Evolutionary conservation across 2,888 invertebrate genomes (phyloP), one percentile per base, ranked within the genome.

Genomic region (Reticulitermes lucifugus): DNA sequence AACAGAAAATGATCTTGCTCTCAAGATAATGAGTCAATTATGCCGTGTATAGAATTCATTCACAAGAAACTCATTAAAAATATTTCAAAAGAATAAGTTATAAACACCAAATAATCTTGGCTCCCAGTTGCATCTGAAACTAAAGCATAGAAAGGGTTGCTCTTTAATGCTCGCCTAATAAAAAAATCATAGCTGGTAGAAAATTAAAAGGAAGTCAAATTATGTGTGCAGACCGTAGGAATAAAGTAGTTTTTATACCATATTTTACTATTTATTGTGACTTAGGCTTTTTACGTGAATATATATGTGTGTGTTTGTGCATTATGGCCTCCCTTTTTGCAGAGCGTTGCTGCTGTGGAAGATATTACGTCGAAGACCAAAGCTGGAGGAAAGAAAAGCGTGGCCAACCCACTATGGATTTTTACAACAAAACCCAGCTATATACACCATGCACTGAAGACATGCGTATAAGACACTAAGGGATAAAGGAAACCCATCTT

Each of bases 401-500:
- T 73, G 73, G 21, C 73, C 21, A 73, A 73, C 35, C 41, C 35
- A 35, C 73, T 41, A 41, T 14, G 35, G 73, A 21, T 73, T 73
- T 21, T 73, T 73, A 14, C 73, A 41, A 35, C 41, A 73, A 73
- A 73, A 41, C 41, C 73, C 9, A 7, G 65, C 65, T 25, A 4
- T 60, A n/a, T 21, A 18, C 71, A 29, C 71, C n/a, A 71, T 41
- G 73, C 7, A 29, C 73, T 29, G 25, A 71, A 18, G 71, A 71
- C 71, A 71, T 10, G 18, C 21, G 73, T 73, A 73, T 73, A 73
- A 73, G 41, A 73, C 41, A 41, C 35, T 41, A 41, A 73, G 41
- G 71, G 25, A 73, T 73, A 73, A 73, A 73, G 25, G 21, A 73
- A 73, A 22, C 73, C 41, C 73, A n/a, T 73, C 41, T 22, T 41